Base-by-base conservation (phyloP, 1,140 invertebrate species). In the Leptinotarsa lineolata region DNA sequence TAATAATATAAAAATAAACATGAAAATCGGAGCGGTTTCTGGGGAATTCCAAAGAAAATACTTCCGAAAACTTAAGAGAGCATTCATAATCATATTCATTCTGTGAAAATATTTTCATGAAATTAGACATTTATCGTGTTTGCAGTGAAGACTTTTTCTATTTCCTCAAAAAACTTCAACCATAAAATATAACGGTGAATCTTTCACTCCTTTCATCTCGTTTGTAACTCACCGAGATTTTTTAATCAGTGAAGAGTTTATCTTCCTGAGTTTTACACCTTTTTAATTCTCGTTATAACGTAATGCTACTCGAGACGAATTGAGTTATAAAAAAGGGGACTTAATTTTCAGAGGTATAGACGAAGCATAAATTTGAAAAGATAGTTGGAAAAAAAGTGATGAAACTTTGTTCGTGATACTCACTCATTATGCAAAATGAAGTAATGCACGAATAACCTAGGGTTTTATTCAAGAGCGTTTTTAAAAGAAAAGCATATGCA, bases 401-500 rank as follows among this genome's bases (percentile, higher is more conserved):
- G 78, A 78, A 81, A 79, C 68, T 78, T 54, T 54, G 48, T 54
- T 77, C 58, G 72, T 76, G 76, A 79, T 77, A 82, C 81, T 77
- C 77, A 73, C 68, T 78, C 74, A 79, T 80, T 83, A 82, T 82
- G 82, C 74, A 83, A 82, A 83, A 79, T 59, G 73, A 77, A 59
- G 65, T 75, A 77, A 80, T 76, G 78, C 76, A 78, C 74, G 76
- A 78, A 76, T 81, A 81, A 82, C 78, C 80, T 80, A 81, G 78
- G 76, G 76, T 60, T 72, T 78, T 79, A 78, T 81, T 77, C 78
- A 70, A 68, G 66, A 76, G 78, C 78, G 78, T 78, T 80, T 79
- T 77, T 72, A 77, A 80, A 80, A 79, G 78, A 83, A 83, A 84
- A 83, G 81, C 81, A 81, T 76, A 68, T 73, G 75, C 74, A 77